phyloP scores from a whole-genome alignment of 2,888 invertebrate genomes.

The Cryptocheilus praepositus region DNA sequence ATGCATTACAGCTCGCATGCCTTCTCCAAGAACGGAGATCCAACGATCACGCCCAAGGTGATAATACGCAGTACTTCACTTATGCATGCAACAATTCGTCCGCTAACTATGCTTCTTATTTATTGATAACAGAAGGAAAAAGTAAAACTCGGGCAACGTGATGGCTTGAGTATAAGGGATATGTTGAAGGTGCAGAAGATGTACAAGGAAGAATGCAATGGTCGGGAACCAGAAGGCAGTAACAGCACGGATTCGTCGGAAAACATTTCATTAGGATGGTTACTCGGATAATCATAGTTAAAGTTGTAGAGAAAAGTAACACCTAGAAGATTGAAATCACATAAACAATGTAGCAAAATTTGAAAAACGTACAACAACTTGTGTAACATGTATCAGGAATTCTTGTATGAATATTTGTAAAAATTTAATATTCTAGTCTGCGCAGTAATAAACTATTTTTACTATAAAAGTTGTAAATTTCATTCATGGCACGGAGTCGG shows the following conservation, averaged over 20 bases:
- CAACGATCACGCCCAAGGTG: constrained; percentile 80
- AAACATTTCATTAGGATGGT: constrained; percentile 42
- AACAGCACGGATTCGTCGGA: constrained; percentile 29
- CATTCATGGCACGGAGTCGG: no score
- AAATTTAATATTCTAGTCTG: constrained; percentile 3
- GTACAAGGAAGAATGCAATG: constrained; percentile 75
- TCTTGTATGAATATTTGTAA: no score
- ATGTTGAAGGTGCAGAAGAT: constrained; percentile 78
- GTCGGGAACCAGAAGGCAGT: constrained; percentile 40
- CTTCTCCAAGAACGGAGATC: constrained; percentile 81
- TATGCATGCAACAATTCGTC: constrained; percentile 14
- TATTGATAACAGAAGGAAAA: constrained; percentile 71
- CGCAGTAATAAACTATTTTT: constrained; percentile 7
- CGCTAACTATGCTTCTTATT: background rate
- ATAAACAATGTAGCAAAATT: no score
- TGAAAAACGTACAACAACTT: constrained; percentile 8
- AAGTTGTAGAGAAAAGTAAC: no score
- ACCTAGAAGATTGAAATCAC: background rate
- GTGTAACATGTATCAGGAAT: background rate
- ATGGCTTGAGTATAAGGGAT: constrained; percentile 78
- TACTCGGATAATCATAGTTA: constrained; percentile 25
- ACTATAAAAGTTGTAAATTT: no score
- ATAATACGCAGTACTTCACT: no score
- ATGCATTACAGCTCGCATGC: constrained; percentile 84
- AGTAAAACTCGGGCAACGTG: constrained; percentile 77